Evolutionary conservation across 2,888 invertebrate species (phyloP).

Genomic region (Opisthograptis luteolata): DNA sequence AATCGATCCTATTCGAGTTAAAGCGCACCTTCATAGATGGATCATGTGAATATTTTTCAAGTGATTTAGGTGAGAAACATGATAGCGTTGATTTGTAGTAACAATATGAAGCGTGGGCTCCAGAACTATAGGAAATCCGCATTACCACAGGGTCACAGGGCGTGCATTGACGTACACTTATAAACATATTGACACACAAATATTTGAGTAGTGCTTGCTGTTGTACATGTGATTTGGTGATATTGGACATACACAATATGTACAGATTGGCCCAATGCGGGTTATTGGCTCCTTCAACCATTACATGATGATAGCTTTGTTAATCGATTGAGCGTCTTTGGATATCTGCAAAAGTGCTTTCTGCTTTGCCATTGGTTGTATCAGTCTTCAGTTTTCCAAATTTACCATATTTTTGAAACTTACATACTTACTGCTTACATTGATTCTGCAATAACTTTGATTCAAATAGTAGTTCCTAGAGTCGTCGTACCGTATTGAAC

Average conservation of each 20-base stretch:
- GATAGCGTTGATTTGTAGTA: neutral
- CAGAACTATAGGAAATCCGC: conserved; percentile 17
- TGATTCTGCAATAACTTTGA: too few relatives aligned
- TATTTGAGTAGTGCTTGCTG: conserved; percentile 11
- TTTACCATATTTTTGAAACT: too few relatives aligned
- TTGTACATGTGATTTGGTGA: conserved; percentile 24
- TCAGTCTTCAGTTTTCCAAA: too few relatives aligned
- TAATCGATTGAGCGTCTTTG: too few relatives aligned
- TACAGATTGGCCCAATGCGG: conserved; percentile 29
- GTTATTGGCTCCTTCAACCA: conserved; percentile 38
- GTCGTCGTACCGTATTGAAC: too few relatives aligned
- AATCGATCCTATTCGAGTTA: too few relatives aligned
- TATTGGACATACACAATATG: conserved; percentile 45
- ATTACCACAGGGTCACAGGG: conserved; percentile 40
- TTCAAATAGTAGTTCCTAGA: too few relatives aligned
- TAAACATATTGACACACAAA: conserved; percentile 32
- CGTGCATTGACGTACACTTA: conserved; percentile 43
- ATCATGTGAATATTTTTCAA: neutral
- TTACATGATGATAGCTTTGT: too few relatives aligned
- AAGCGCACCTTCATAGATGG: too few relatives aligned
- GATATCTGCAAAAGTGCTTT: too few relatives aligned
- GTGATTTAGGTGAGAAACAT: neutral
- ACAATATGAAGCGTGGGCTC: neutral
- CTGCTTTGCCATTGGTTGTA: too few relatives aligned
- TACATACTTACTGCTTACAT: too few relatives aligned